Conservation (phyloP, 1,140 invertebrate genomes). For the Metaphire vulgaris region DNA sequence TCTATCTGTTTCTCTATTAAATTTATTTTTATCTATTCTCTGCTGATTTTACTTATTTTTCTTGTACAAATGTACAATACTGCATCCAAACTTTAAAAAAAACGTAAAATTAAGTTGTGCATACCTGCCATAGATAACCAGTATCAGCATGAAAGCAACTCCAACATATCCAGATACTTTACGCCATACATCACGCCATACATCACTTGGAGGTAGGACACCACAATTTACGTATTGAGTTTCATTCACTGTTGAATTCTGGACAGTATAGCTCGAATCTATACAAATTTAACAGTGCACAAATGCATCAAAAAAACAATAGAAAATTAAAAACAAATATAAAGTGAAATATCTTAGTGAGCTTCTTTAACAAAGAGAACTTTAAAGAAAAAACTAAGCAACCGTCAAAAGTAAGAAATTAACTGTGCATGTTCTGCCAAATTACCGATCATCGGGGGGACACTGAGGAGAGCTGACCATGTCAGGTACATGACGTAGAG, state of each 20-base stretch:
- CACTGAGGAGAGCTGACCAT: constrained; percentile 92
- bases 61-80: too few relatives aligned
- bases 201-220: not conserved
- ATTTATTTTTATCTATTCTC: too few relatives aligned
- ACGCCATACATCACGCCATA: not conserved
- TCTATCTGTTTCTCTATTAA: too few relatives aligned
- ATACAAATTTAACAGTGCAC: not conserved
- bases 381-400: not conserved
- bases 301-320: not conserved
- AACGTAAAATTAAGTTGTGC: constrained; percentile 15
- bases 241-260: not conserved
- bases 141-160: constrained; percentile 84
- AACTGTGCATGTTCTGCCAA: too few relatives aligned
- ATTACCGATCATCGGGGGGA: too few relatives aligned
- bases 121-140: constrained; percentile 78
- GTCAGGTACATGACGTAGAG: constrained; percentile 92
- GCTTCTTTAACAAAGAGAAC: not conserved
- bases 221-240: not conserved
- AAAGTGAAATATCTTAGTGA: not conserved
- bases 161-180: constrained; percentile 61
- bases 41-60: too few relatives aligned
- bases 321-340: not conserved
- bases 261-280: not conserved
- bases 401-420: not conserved
- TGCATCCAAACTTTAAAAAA: too few relatives aligned